phyloP scores from a whole-genome alignment of 2,888 invertebrate species.

The Amblyjoppa fuscipennis region DNA sequence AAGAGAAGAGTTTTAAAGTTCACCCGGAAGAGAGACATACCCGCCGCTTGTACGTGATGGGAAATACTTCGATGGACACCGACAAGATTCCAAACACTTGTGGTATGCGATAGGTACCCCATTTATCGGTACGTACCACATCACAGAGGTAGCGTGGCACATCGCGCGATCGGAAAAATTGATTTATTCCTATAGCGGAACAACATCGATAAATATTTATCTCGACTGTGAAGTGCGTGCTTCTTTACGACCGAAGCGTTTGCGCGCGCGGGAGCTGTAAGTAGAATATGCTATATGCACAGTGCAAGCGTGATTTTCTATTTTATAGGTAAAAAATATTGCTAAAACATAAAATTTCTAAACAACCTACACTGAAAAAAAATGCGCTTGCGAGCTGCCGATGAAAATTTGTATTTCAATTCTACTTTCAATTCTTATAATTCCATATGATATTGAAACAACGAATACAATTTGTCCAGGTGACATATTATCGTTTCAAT shows the following conservation, averaged over 20 bases:
- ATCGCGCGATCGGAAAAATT: background rate
- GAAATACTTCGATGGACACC: background rate
- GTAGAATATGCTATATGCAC: background rate
- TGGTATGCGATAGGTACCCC: background rate
- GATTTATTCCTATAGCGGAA: conserved; percentile 5
- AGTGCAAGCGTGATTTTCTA: background rate
- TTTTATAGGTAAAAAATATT: too few relatives aligned
- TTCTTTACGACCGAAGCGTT: background rate
- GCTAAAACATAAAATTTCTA: too few relatives aligned
- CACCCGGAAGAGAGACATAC: background rate
- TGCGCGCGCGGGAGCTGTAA: background rate
- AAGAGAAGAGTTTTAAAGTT: conserved; percentile 49
- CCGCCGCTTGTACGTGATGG: conserved; percentile 10
- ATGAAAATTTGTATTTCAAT: too few relatives aligned
- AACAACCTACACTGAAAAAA: too few relatives aligned
- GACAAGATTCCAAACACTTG: background rate
- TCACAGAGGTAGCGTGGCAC: background rate
- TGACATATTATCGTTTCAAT: too few relatives aligned
- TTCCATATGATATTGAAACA: too few relatives aligned
- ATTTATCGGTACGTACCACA: background rate
- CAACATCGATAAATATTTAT: conserved; percentile 7
- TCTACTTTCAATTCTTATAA: too few relatives aligned
- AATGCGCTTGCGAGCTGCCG: too few relatives aligned
- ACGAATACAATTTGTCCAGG: too few relatives aligned
- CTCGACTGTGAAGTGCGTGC: background rate